A percentile compares a stretch with the other conserved stretches of the same genome.
Evolutionary conservation across 2,888 invertebrate genomes (phyloP).

Genomic region (Zeuzera pyrina): DNA sequence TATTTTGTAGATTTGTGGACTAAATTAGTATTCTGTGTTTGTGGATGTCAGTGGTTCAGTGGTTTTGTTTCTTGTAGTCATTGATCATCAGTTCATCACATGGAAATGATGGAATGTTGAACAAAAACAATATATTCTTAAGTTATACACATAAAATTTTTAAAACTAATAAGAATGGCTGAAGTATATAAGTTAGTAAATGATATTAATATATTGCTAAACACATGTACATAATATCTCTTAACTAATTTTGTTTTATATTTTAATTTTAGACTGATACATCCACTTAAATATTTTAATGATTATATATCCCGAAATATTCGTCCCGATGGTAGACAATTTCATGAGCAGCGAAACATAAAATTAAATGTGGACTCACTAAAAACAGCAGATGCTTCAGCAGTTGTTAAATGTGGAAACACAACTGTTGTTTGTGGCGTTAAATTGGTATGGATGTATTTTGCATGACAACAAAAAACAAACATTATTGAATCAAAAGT

Average conservation of each 20-base stretch:
- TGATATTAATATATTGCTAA: not conserved
- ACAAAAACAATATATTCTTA: no score
- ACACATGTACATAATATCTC: not conserved
- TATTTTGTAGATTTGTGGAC: no score
- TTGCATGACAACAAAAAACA: no score
- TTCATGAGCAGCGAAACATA: constrained; percentile 78
- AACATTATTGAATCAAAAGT: no score
- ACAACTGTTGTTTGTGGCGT: constrained; percentile 89
- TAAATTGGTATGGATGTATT: constrained; percentile 78
- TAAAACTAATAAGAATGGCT: constrained; percentile 32
- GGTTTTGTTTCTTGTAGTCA: no score
- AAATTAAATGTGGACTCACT: constrained; percentile 53
- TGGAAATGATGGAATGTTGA: no score
- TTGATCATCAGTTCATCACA: no score
- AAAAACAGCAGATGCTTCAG: constrained; percentile 79
- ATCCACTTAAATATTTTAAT: constrained; percentile 83
- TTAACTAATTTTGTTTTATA: not conserved
- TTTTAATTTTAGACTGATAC: constrained; percentile 74
- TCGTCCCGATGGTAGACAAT: constrained; percentile 84
- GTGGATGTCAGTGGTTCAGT: no score
- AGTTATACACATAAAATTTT: no score
- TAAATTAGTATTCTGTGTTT: no score
- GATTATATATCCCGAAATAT: constrained; percentile 80
- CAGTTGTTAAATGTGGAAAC: constrained; percentile 85
- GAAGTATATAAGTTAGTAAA: constrained; percentile 50